phyloP scores from a whole-genome alignment of 2,113 vertebrate species.

The Octodon degus region DNA sequence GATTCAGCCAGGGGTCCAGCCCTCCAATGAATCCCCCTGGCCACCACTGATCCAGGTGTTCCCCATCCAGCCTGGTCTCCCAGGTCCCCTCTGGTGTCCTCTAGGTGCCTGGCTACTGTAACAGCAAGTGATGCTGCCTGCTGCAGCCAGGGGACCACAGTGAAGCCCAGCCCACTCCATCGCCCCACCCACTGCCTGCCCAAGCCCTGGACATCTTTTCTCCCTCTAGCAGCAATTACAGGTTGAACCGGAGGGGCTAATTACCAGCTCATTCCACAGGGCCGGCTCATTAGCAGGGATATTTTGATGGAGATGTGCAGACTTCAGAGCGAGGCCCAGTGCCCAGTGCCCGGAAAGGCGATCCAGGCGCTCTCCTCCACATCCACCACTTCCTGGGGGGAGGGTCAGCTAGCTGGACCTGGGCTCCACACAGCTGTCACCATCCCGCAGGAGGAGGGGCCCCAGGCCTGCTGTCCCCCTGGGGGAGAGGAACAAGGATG shows the following conservation, averaged over 20 bases:
- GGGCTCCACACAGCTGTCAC: background rate
- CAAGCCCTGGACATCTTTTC: background rate
- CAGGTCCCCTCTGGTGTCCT: background rate
- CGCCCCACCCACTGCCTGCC: background rate
- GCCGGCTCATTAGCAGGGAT: background rate
- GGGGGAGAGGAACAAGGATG: background rate
- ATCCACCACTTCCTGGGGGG: background rate
- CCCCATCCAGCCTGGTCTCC: accelerated
- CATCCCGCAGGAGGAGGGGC: background rate
- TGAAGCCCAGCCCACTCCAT: background rate
- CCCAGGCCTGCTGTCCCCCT: background rate
- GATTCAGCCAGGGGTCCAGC: background rate
- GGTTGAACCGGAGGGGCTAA: slow-evolving; percentile 32
- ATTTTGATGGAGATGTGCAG: background rate
- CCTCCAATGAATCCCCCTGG: background rate
- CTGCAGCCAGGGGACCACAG: background rate
- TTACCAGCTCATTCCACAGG: background rate
- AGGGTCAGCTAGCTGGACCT: background rate
- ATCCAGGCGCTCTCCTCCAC: background rate
- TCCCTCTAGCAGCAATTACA: slow-evolving; percentile 35
- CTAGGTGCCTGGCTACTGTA: background rate
- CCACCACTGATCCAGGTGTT: accelerated
- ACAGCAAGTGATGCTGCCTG: background rate
- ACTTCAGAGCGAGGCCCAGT: background rate
- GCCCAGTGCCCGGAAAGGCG: background rate